Conservation (phyloP, 1,140 invertebrate genomes). For the Neodiprion pinetum region DNA sequence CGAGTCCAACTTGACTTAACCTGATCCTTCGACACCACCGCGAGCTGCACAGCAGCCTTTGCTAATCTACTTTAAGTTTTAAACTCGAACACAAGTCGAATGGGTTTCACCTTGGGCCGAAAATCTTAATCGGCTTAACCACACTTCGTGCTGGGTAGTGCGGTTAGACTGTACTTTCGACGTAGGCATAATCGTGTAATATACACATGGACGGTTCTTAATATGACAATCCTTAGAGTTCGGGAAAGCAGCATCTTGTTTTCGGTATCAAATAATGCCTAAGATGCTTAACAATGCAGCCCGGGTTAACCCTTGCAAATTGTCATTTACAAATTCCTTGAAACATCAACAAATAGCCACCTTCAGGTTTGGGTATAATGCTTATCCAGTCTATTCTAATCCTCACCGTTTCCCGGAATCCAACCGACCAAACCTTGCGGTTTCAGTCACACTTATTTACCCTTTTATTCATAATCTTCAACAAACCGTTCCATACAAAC, state of each 20-base stretch:
- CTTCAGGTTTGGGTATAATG: too few relatives aligned
- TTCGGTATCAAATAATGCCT: slow-evolving; percentile 1
- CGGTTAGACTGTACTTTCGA: too few relatives aligned
- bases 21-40: neutral
- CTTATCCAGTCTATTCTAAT: too few relatives aligned
- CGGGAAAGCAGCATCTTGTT: neutral
- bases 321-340: neutral
- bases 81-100: neutral
- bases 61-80: slow-evolving; percentile 55
- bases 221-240: neutral
- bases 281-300: neutral
- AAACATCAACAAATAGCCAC: neutral
- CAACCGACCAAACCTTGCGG: too few relatives aligned
- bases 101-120: neutral
- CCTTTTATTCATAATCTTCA: too few relatives aligned
- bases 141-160: too few relatives aligned
- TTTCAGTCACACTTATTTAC: too few relatives aligned
- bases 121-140: slow-evolving; percentile 47
- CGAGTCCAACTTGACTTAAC: neutral
- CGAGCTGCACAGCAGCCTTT: neutral
- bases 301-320: neutral
- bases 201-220: neutral
- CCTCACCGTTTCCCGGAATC: too few relatives aligned
- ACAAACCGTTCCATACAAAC: too few relatives aligned
- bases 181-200: neutral